Base-by-base conservation (phyloP, 1,140 invertebrate genomes). In the Aricia agestis region DNA sequence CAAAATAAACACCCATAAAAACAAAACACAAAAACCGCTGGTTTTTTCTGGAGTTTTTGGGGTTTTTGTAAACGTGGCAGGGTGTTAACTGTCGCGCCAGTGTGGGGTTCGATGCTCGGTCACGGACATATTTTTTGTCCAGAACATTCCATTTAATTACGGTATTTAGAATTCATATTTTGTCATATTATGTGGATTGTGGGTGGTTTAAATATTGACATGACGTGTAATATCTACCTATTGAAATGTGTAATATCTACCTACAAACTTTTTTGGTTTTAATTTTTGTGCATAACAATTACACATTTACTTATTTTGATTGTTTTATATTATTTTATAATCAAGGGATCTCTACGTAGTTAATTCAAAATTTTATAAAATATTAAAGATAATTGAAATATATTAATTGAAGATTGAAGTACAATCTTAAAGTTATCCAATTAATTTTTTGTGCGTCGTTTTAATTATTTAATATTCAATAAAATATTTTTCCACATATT, bases 1-100 rank as follows among this genome's bases (percentile, higher is more conserved):
- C 86, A 88, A 88, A 84, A 83, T 78, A 88, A 86, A 88, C 79
- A 87, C 74, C 78, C 77, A 84, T 68, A 88, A 85, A 87, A 87
- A 85, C 76, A 73, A 76, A 76, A 78, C 74, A 84, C 73, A 87
- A 87, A 88, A 89, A 88, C 82, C 78, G 71, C 85, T 52, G 6
- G 36, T 36, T 25, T 25, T 25, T 25, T 36, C 36, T 36, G 36
- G 36, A 36, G 36, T 36, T 63, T 63, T 63, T 6, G 79, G 76
- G 78, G 72, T 81, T 82, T 78, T 87, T 86, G 74, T 85, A 66
- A 76, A 57, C 65, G 68, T 74, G 70, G 74, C 42, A 45, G 82
- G 82, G 84, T 86, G 84, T 84, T 81, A 87, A 84, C 77, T 78
- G 74, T 72, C 74, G 45, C 45, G 45, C 11, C 45, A 15, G 45